phyloP scores from a whole-genome alignment of 1,140 invertebrate genomes.

The Drosophila virilis region DNA sequence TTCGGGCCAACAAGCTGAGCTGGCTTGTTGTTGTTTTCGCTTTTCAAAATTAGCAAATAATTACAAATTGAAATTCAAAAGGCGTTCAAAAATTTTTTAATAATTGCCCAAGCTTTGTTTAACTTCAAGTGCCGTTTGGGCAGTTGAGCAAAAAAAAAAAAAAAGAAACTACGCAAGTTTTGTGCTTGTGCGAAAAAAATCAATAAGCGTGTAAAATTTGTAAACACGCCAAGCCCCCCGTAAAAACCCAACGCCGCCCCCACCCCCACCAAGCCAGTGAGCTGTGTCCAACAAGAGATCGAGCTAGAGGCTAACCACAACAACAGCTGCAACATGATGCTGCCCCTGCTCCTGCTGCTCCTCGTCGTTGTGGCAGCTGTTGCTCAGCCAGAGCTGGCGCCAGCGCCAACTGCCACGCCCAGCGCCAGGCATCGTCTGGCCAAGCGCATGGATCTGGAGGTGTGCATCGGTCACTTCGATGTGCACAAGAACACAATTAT shows the following conservation, averaged over 20 bases:
- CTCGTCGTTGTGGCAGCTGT: conserved; percentile 36
- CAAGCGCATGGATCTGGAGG: conserved; percentile 82
- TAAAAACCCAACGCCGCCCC: conserved; percentile 21
- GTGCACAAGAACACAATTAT: conserved; percentile 95
- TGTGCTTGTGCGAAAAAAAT: conserved; percentile 49
- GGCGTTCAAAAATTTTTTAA: background rate
- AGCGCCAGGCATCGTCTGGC: conserved; percentile 58
- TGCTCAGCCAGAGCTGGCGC: conserved; percentile 60
- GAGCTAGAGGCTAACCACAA: conserved; percentile 40
- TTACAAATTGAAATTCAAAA: background rate
- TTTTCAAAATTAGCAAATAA: conserved; percentile 8
- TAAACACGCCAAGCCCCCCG: conserved; percentile 76
- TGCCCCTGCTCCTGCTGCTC: conserved; percentile 21
- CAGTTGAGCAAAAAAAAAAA: background rate
- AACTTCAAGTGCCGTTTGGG: conserved; percentile 3
- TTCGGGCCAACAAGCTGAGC: conserved; percentile 26
- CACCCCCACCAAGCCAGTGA: conserved; percentile 34
- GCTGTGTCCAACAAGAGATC: conserved; percentile 51
- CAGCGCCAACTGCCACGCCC: background rate
- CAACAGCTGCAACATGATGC: conserved; percentile 46
- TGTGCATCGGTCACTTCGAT: conserved; percentile 88
- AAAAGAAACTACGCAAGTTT: conserved; percentile 21
- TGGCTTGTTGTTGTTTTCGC: conserved; percentile 4
- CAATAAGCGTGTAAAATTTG: conserved; percentile 77
- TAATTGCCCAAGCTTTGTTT: conserved; percentile 4